These are phyloP conservation scores for Nephrotoma appendiculata DNA, from an alignment of 2,888 invertebrate species.

Conservation along the genomic window DNA sequence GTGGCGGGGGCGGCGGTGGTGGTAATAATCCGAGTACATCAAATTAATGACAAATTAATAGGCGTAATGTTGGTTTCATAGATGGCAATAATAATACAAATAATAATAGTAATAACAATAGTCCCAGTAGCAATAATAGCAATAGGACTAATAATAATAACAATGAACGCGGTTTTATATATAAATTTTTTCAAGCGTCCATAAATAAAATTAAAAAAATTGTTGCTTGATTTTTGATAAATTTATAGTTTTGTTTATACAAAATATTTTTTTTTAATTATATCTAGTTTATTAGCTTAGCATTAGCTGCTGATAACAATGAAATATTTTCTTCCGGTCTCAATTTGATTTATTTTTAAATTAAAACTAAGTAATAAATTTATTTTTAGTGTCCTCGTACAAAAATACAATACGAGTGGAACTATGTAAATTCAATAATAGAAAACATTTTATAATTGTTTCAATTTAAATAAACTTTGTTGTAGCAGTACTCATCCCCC, in stretches of 20 bases:
- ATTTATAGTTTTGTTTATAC: background rate
- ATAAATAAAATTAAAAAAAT: conserved; percentile 4
- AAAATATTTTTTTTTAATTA: background rate
- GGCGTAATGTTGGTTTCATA: background rate
- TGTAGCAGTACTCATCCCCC: too few species aligned
- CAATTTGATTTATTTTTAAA: background rate
- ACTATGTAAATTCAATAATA: too few species aligned
- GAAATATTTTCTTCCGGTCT: background rate
- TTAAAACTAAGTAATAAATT: too few species aligned
- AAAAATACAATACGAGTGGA: too few species aligned
- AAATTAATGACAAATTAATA: background rate
- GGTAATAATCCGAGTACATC: background rate
- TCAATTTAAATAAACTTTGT: too few species aligned
- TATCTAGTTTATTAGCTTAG: background rate
- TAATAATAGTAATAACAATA: background rate
- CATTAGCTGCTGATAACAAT: background rate
- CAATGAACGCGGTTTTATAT: background rate
- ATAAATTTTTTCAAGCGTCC: conserved; percentile 2
- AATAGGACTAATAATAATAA: background rate
- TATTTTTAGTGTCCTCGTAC: too few species aligned
- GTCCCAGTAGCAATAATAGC: background rate
- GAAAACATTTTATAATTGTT: too few species aligned
- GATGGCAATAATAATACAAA: background rate
- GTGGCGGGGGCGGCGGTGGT: conserved; percentile 5
- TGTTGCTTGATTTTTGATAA: conserved; percentile 1